Evolutionary conservation across 2,113 vertebrate species (phyloP).

Genomic region (Gulo gulo): DNA sequence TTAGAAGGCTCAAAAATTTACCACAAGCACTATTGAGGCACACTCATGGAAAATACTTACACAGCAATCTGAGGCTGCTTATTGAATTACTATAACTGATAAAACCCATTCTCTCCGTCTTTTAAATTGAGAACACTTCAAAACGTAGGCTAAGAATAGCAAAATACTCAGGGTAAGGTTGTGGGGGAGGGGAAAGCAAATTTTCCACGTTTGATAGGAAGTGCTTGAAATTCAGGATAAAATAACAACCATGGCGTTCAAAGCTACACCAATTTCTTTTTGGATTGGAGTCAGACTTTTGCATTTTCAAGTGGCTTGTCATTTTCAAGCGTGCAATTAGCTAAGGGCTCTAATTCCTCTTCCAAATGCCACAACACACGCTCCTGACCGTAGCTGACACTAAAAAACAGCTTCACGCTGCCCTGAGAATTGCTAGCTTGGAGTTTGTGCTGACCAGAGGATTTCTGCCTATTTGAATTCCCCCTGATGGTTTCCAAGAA

Average conservation of each 20-base stretch:
- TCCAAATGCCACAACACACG: constrained; percentile 72
- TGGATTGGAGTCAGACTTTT: constrained; percentile 60
- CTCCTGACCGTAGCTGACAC: constrained; percentile 61
- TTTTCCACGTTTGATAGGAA: constrained; percentile 67
- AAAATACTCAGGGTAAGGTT: constrained; percentile 42
- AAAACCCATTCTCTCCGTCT: background rate
- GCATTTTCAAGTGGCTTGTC: constrained; percentile 74
- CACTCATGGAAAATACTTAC: background rate
- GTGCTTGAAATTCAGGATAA: constrained; percentile 65
- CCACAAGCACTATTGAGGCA: constrained; percentile 52
- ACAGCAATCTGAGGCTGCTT: background rate
- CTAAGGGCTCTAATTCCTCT: constrained; percentile 67
- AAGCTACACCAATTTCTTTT: constrained; percentile 68
- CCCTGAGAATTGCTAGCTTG: constrained; percentile 44
- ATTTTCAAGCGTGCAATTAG: constrained; percentile 75
- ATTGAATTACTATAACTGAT: background rate
- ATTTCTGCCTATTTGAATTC: constrained; percentile 57
- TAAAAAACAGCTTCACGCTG: background rate
- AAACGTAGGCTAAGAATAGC: constrained; percentile 42
- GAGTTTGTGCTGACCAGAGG: constrained; percentile 58
- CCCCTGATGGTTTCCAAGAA: constrained; percentile 49
- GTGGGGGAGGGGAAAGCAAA: background rate
- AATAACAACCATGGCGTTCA: constrained; percentile 69
- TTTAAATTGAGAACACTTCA: constrained; percentile 52
- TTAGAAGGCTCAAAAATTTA: constrained; percentile 55